These are phyloP conservation scores for Vipera ursinii DNA, from an alignment of 2,797 vertebrate species.

Conservation along the genomic window DNA sequence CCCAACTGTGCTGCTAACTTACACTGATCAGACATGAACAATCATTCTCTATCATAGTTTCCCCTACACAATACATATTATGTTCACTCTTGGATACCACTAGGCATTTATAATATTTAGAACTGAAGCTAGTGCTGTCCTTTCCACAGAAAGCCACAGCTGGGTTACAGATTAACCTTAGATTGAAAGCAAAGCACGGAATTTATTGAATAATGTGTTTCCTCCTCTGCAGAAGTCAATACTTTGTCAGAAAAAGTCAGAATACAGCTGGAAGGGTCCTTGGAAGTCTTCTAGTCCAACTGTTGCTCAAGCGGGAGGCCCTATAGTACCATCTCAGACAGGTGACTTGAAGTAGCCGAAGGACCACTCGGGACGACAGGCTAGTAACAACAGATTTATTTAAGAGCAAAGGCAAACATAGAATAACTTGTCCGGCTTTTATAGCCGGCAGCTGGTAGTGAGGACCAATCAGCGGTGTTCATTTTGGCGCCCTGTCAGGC, in stretches of 20 bases:
- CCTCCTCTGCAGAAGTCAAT: constrained; percentile 55
- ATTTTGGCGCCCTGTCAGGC: too few relatives aligned
- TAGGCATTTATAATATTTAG: not conserved
- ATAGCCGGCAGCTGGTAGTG: too few relatives aligned
- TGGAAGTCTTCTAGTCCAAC: not conserved
- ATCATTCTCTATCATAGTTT: not conserved
- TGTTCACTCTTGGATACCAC: not conserved
- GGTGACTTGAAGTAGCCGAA: too few relatives aligned
- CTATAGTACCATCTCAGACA: not conserved
- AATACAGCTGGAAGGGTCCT: not conserved
- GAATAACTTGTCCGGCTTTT: too few relatives aligned
- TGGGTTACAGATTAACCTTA: not conserved
- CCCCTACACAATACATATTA: not conserved
- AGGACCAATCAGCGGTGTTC: too few relatives aligned
- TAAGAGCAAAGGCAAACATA: too few relatives aligned
- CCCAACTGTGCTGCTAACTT: not conserved
- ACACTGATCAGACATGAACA: not conserved
- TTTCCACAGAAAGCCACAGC: not conserved
- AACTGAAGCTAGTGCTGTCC: not conserved
- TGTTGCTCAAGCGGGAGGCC: not conserved
- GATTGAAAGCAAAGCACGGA: constrained; percentile 40
- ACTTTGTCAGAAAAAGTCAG: constrained; percentile 17
- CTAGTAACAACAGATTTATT: too few relatives aligned
- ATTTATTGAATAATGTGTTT: constrained; percentile 54
- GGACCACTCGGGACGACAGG: too few relatives aligned